Conservation (phyloP, 2,888 invertebrate species). For the Pseudanteris insignis region DNA sequence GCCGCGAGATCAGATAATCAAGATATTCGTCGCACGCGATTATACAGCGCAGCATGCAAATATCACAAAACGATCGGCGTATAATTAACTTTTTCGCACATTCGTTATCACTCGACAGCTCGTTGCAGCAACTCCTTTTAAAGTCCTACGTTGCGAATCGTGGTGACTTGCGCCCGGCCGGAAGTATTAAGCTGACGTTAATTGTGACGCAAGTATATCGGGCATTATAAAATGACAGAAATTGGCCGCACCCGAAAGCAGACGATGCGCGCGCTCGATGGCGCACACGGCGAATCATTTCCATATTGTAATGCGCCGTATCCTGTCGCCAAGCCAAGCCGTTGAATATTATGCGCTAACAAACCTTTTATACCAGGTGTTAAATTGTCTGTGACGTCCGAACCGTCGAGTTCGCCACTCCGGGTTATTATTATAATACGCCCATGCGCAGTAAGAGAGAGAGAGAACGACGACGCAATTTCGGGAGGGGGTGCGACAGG, state of each 20-base stretch:
- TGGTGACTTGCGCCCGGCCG: slow-evolving; percentile 13
- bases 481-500: slow-evolving; percentile 1
- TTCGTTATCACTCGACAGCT: slow-evolving; percentile 8
- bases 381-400: slow-evolving; percentile 66
- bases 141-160: not conserved
- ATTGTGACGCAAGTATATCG: slow-evolving; percentile 33
- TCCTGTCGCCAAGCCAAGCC: slow-evolving; percentile 58
- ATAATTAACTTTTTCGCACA: slow-evolving; percentile 24
- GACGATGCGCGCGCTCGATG: slow-evolving; percentile 47
- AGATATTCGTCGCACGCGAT: slow-evolving; percentile 11
- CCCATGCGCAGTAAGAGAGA: no score
- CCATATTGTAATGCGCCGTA: slow-evolving; percentile 65
- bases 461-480: not conserved
- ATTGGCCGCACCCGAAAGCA: slow-evolving; percentile 60
- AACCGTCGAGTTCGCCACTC: slow-evolving; percentile 50
- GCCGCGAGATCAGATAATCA: no score
- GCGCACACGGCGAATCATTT: slow-evolving; percentile 55
- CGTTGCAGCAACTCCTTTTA: slow-evolving; percentile 4
- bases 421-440: slow-evolving; percentile 44
- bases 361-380: slow-evolving; percentile 66
- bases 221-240: slow-evolving; percentile 59
- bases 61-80: slow-evolving; percentile 6
- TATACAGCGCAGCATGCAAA: not conserved
- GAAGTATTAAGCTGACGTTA: slow-evolving; percentile 35
- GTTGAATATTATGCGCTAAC: slow-evolving; percentile 62